phyloP scores from a whole-genome alignment of 2,797 vertebrate species.

The Peromyscus melanophrys region DNA sequence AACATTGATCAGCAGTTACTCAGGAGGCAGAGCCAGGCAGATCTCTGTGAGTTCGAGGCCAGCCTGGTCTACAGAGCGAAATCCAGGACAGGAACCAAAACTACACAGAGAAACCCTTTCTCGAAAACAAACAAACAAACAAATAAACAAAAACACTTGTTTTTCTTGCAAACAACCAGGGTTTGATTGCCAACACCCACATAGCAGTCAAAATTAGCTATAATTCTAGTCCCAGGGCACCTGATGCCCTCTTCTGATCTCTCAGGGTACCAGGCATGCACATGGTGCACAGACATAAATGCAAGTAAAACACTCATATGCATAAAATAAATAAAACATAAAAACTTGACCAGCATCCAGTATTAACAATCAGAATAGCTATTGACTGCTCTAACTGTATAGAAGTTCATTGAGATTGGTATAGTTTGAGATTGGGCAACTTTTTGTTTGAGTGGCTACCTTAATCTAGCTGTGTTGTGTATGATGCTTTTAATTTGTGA shows the following conservation, averaged over 20 bases:
- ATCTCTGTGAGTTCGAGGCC: too few relatives aligned
- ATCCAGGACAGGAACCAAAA: too few relatives aligned
- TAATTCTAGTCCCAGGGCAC: not conserved
- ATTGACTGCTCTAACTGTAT: not conserved
- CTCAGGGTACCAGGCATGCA: not conserved
- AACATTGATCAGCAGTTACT: not conserved
- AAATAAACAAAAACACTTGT: not conserved
- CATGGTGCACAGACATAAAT: not conserved
- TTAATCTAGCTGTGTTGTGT: not conserved
- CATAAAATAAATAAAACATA: not conserved
- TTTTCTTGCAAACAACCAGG: not conserved
- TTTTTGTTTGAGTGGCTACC: not conserved
- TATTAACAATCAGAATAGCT: not conserved
- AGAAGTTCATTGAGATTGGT: not conserved
- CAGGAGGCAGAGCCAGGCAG: too few relatives aligned
- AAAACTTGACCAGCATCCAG: not conserved
- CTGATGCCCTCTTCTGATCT: not conserved
- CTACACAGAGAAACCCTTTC: too few relatives aligned
- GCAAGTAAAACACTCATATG: not conserved
- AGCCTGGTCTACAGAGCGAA: too few relatives aligned
- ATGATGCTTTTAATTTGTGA: not conserved
- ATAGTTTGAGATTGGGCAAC: not conserved
- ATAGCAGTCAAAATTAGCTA: not conserved
- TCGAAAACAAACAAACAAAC: too few relatives aligned
- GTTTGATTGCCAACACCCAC: not conserved